phyloP scores from a whole-genome alignment of 1,140 invertebrate genomes.

The Drosophila ficusphila region DNA sequence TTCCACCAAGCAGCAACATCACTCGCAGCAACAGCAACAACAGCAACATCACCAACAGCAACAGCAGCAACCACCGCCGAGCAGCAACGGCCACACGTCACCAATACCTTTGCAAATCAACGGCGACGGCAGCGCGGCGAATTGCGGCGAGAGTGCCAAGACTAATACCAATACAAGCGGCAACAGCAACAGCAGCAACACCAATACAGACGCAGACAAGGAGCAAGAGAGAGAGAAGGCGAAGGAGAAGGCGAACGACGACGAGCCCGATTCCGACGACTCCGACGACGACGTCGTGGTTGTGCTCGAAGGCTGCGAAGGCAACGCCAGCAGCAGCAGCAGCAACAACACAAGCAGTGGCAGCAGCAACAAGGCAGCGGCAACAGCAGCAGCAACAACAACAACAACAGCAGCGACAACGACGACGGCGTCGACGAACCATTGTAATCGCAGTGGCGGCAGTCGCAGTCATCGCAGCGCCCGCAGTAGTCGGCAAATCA shows the following conservation, averaged over 20 bases:
- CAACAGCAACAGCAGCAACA: neutral
- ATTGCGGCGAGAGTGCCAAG: slow-evolving; percentile 54
- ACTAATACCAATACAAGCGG: slow-evolving; percentile 10
- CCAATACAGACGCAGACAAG: slow-evolving; percentile 14
- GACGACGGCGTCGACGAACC: slow-evolving; percentile 21
- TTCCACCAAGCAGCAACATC: slow-evolving; percentile 28
- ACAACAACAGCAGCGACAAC: slow-evolving; percentile 16
- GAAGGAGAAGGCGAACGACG: slow-evolving; percentile 38
- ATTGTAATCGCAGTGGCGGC: slow-evolving; percentile 46
- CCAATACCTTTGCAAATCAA: slow-evolving; percentile 42
- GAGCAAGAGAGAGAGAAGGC: slow-evolving; percentile 45
- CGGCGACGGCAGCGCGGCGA: slow-evolving; percentile 64
- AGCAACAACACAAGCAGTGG: slow-evolving; percentile 17
- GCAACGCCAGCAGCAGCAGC: slow-evolving; percentile 48
- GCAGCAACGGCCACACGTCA: slow-evolving; percentile 65
- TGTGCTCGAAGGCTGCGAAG: slow-evolving; percentile 67
- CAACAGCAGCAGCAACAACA: slow-evolving; percentile 40
- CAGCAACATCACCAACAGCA: slow-evolving; percentile 32
- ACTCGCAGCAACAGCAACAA: slow-evolving; percentile 31
- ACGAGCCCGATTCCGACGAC: slow-evolving; percentile 58
- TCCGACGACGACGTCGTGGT: slow-evolving; percentile 78
- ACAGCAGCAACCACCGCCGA: slow-evolving; percentile 36
- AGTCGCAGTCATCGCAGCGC: slow-evolving; percentile 69
- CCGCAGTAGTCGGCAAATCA: slow-evolving; percentile 76
- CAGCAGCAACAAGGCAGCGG: slow-evolving; percentile 15